phyloP scores from a whole-genome alignment of 2,797 vertebrate species.

The Malacoctenus gilli region DNA sequence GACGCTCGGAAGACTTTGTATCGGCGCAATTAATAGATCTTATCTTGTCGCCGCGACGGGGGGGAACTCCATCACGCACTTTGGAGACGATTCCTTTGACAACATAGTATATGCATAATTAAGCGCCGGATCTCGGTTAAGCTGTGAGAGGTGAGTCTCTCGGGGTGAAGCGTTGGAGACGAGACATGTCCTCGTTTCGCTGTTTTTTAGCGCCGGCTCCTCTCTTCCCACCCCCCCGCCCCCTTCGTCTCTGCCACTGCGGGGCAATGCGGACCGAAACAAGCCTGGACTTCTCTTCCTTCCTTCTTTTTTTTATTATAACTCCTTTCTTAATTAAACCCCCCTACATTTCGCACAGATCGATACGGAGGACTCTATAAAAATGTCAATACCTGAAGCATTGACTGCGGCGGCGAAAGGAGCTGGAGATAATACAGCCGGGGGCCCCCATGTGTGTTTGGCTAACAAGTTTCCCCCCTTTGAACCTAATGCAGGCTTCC shows the following conservation, averaged over 20 bases:
- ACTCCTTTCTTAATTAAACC: constrained; percentile 59
- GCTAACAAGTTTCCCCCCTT: constrained; percentile 71
- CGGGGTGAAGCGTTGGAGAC: constrained; percentile 41
- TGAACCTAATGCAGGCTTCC: constrained; percentile 68
- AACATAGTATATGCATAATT: constrained; percentile 73
- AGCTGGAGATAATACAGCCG: constrained; percentile 54
- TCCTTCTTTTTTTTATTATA: constrained; percentile 60
- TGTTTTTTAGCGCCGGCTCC: constrained; percentile 34
- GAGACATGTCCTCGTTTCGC: constrained; percentile 35
- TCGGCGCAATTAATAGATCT: constrained; percentile 54
- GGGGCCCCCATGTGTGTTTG: constrained; percentile 60
- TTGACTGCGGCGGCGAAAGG: constrained; percentile 40
- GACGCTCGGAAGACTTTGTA: constrained; percentile 9
- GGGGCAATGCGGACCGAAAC: constrained; percentile 3
- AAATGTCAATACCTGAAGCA: constrained; percentile 71
- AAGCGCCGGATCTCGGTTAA: constrained; percentile 57
- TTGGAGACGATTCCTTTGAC: constrained; percentile 61
- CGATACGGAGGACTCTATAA: constrained; percentile 63
- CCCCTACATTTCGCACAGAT: constrained; percentile 56
- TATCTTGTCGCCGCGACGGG: constrained; percentile 40
- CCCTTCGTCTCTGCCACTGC: constrained; percentile 5
- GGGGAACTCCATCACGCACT: constrained; percentile 46
- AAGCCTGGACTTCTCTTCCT: constrained; percentile 18
- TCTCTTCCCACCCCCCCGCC: too few species aligned
- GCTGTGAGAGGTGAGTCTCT: constrained; percentile 43